These are phyloP conservation scores for Papilio aristodemus DNA, from an alignment of 1,140 invertebrate species.

Conservation along the genomic window DNA sequence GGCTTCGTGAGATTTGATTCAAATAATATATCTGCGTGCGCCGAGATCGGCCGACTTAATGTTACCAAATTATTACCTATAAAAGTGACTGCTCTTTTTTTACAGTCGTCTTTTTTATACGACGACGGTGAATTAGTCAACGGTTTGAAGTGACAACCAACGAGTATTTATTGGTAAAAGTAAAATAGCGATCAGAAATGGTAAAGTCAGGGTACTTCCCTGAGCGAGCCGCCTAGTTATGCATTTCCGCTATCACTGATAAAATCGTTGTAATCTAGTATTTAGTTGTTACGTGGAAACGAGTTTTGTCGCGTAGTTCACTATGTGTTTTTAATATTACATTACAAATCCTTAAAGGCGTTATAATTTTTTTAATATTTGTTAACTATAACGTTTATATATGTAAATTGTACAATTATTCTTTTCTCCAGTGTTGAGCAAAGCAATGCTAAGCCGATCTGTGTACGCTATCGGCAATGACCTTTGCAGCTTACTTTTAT, in stretches of 20 bases:
- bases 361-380: too few relatives aligned
- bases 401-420: background rate
- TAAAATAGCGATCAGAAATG: background rate
- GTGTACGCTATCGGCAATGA: slow-evolving; percentile 62
- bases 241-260: background rate
- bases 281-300: too few relatives aligned
- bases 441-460: slow-evolving; percentile 33
- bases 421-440: background rate
- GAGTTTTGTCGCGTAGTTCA: background rate
- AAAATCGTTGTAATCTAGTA: background rate
- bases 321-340: too few relatives aligned
- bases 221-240: too few relatives aligned
- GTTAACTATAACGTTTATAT: too few relatives aligned
- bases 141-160: background rate
- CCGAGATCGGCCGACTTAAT: background rate
- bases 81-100: slow-evolving; percentile 6
- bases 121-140: background rate
- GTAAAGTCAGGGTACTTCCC: background rate
- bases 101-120: background rate
- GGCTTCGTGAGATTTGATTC: background rate
- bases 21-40: background rate
- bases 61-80: slow-evolving; percentile 18
- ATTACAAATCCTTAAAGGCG: too few relatives aligned
- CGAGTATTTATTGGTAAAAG: background rate
- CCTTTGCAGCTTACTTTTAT: slow-evolving; percentile 67